Evolutionary conservation across 2,113 vertebrate species (phyloP).

Genomic region (Noturus placidus): DNA sequence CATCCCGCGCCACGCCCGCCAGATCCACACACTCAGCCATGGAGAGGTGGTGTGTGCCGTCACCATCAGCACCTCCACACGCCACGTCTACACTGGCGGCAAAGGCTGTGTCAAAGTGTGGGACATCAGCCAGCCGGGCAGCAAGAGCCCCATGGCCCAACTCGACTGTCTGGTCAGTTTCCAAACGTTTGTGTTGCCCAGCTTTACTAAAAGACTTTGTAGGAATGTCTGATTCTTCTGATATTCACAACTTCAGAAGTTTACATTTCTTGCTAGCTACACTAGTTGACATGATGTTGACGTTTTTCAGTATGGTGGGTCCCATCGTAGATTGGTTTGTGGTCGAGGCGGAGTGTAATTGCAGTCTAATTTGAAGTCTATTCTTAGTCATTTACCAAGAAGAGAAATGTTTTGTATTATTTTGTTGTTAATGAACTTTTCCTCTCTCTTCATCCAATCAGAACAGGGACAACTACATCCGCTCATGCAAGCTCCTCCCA

Average conservation of each 20-base stretch:
- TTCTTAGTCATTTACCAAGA: not conserved
- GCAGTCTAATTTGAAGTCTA: not conserved
- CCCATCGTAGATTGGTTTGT: not conserved
- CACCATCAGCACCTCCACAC: slow-evolving; percentile 92
- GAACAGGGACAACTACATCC: slow-evolving; percentile 99
- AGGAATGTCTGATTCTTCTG: not conserved
- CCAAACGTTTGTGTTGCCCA: not conserved
- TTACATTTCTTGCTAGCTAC: not conserved
- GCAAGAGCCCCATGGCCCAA: slow-evolving; percentile 93
- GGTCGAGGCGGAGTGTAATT: not conserved
- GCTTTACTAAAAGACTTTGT: not conserved
- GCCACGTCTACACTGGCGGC: slow-evolving; percentile 91
- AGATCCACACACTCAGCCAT: slow-evolving; percentile 93
- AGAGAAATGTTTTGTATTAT: not conserved
- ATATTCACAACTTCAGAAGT: not conserved
- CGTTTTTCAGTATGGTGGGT: not conserved
- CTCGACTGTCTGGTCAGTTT: slow-evolving; percentile 86
- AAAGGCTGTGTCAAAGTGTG: slow-evolving; percentile 96
- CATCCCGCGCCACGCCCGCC: slow-evolving; percentile 89
- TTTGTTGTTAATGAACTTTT: not conserved
- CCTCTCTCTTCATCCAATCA: slow-evolving; percentile 56
- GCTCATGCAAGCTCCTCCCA: slow-evolving; percentile 94
- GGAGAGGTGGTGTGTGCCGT: slow-evolving; percentile 92
- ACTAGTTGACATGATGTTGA: not conserved
- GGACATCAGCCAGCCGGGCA: slow-evolving; percentile 95